Evolutionary conservation across 2,113 vertebrate genomes (phyloP).

Genomic region (Ctenodactylus gundi): DNA sequence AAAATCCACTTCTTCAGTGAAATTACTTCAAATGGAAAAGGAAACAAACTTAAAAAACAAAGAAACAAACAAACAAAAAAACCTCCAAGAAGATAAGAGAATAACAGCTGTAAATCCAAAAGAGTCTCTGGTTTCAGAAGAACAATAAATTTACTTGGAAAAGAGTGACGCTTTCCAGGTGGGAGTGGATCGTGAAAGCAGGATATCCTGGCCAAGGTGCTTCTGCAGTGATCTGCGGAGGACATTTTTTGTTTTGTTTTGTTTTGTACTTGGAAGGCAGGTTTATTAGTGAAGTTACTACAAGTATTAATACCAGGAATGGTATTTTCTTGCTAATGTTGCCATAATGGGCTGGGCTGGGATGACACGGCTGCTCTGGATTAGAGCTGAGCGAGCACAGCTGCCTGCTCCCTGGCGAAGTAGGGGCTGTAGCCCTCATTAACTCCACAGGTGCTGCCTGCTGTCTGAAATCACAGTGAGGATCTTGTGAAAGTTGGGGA

Average conservation of each 20-base stretch:
- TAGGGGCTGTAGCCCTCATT: not conserved
- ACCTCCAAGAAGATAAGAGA: not conserved
- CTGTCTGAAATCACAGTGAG: not conserved
- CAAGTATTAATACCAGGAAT: slow-evolving; percentile 53
- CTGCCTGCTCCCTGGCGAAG: accelerated
- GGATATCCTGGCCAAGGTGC: not conserved
- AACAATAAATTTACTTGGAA: not conserved
- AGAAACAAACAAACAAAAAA: not conserved
- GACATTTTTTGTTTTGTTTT: slow-evolving; percentile 64
- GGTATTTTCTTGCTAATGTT: slow-evolving; percentile 70
- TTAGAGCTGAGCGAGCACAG: accelerated
- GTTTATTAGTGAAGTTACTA: slow-evolving; percentile 69
- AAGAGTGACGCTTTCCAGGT: not conserved
- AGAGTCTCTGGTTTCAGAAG: not conserved
- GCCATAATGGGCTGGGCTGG: slow-evolving; percentile 37
- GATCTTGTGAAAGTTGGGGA: not conserved
- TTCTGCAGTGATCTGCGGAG: slow-evolving; percentile 52
- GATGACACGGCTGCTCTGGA: not conserved
- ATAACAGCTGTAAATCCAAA: slow-evolving; percentile 1
- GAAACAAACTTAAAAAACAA: not conserved
- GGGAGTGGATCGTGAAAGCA: not conserved
- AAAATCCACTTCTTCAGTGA: not conserved
- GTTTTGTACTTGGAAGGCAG: slow-evolving; percentile 27
- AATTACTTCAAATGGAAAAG: slow-evolving; percentile 1
- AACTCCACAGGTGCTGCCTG: not conserved